Base-by-base conservation (phyloP, 2,888 invertebrate genomes). In the Ichneumon xanthorius region DNA sequence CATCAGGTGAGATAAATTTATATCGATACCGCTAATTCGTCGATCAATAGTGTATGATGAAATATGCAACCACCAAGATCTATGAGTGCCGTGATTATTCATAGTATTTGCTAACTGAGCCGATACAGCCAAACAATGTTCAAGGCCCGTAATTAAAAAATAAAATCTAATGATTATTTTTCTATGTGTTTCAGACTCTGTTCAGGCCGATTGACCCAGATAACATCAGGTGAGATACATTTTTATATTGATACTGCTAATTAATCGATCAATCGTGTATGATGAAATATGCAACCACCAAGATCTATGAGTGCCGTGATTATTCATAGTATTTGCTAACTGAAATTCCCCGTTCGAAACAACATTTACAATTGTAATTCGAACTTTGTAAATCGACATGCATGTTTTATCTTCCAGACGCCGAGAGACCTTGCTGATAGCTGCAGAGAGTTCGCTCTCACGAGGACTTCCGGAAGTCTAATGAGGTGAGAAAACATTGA, bases 241-340 rank as follows among this genome's bases (percentile, higher is more conserved):
- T 63, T 81, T 75, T 22, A 82, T 87, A 87, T 89, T 88, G 88
- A 88, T 45, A 53, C 26, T n/a, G 9, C n/a, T 55, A 16, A 45
- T 30, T 63, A 14, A 1, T 65, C 5, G 37, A 16, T 71, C 11
- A 40, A 40, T 71, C 19, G 30, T 71, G 5, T 33, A 77, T 88
- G 88, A 89, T 89, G 89, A 89, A 81, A 82, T 67, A 75, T 82
- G 76, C 68, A 83, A 87, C 89, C 88, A 89, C 89, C 89, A 89
- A 89, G 88, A 89, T 89, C 89, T 88, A 83, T 89, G 89, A 90
- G 9, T 87, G 90, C 88, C 88, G 55, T 89, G 89, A 90, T 89
- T 90, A 79, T 82, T 71, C 30, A 72, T 50, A 82, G 88, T 90
- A 90, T 90, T 89, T 90, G 90, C 88, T 90, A 89, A 87, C 89